Conservation (phyloP, 2,888 invertebrate species). For the Drosophila greeni region DNA sequence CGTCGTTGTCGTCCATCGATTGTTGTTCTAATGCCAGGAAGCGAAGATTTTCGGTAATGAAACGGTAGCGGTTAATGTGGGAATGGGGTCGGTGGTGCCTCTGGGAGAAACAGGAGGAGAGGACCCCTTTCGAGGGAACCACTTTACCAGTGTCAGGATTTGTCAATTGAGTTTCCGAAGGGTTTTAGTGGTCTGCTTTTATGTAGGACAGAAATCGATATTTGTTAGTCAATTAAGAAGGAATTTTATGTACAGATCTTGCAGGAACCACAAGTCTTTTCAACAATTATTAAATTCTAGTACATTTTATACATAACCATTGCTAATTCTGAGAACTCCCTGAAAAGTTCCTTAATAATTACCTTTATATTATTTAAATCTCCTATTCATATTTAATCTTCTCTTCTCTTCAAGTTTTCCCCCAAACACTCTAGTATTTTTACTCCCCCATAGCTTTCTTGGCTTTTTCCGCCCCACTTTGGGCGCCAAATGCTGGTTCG, state of each 20-base stretch:
- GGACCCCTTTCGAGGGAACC: slow-evolving; percentile 92
- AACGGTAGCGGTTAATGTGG: slow-evolving; percentile 62
- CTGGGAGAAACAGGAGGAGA: slow-evolving; percentile 82
- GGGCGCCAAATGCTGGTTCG: slow-evolving; percentile 18
- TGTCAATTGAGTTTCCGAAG: slow-evolving; percentile 5
- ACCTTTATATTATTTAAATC: background rate
- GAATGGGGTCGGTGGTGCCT: slow-evolving; percentile 37
- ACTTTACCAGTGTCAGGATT: slow-evolving; percentile 4
- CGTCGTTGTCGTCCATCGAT: slow-evolving; percentile 44
- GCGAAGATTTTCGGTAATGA: slow-evolving; percentile 58
- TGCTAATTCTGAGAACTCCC: too few relatives aligned
- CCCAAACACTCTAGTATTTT: background rate
- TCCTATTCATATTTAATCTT: background rate
- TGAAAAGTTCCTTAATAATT: background rate
- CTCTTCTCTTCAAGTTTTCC: background rate
- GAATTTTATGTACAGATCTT: background rate
- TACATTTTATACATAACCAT: fast-evolving
- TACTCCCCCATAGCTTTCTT: background rate
- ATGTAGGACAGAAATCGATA: background rate
- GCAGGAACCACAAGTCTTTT: background rate
- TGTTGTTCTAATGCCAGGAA: slow-evolving; percentile 58
- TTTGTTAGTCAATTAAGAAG: background rate
- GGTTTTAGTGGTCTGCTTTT: background rate
- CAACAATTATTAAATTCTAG: background rate
- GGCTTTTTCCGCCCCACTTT: slow-evolving; percentile 17